Evolutionary conservation across 2,888 invertebrate species (phyloP).

Genomic region (Protonemura montana): DNA sequence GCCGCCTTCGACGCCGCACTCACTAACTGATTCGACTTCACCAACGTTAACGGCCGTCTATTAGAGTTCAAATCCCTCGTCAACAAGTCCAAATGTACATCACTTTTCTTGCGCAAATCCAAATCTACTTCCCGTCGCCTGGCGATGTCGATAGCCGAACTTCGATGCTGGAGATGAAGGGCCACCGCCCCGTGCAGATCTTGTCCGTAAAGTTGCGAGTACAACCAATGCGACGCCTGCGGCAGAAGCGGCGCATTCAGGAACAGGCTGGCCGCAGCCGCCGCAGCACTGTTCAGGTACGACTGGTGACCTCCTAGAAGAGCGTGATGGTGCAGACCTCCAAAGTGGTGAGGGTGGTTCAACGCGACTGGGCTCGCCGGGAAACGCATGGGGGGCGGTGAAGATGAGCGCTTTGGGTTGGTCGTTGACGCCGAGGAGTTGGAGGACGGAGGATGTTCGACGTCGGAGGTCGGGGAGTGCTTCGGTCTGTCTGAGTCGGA

Average conservation of each 20-base stretch:
- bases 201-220: slow-evolving; percentile 71
- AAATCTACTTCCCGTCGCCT: slow-evolving; percentile 50
- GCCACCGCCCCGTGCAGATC: slow-evolving; percentile 50
- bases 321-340: slow-evolving; percentile 59
- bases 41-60: slow-evolving; percentile 28
- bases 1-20: slow-evolving; percentile 48
- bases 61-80: slow-evolving; percentile 10
- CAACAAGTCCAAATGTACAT: slow-evolving; percentile 29
- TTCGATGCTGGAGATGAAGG: slow-evolving; percentile 49
- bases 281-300: slow-evolving; percentile 67
- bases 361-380: slow-evolving; percentile 53
- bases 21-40: slow-evolving; percentile 39
- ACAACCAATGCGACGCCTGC: slow-evolving; percentile 80
- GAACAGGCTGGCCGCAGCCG: slow-evolving; percentile 74
- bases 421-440: slow-evolving; percentile 51
- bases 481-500: slow-evolving; percentile 16
- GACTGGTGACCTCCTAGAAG: slow-evolving; percentile 52
- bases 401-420: slow-evolving; percentile 55
- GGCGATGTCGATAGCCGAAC: slow-evolving; percentile 45
- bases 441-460: slow-evolving; percentile 49
- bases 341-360: slow-evolving; percentile 61
- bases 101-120: slow-evolving; percentile 27
- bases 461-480: slow-evolving; percentile 30
- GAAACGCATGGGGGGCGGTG: slow-evolving; percentile 49
- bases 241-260: slow-evolving; percentile 77